Evolutionary conservation across 2,113 vertebrate species (phyloP).

Genomic region (Cavia porcellus): DNA sequence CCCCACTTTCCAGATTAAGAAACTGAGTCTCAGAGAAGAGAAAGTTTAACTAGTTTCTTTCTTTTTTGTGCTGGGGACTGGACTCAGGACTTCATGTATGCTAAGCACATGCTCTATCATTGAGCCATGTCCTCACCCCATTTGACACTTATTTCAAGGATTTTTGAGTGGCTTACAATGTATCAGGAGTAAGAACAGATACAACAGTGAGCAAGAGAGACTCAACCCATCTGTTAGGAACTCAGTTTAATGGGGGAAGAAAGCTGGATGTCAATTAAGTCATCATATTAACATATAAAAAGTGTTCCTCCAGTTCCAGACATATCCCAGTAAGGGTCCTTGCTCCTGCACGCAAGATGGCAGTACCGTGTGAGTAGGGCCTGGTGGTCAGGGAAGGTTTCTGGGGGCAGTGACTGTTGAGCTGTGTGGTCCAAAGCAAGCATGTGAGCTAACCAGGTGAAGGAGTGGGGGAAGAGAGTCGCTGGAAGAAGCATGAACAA

Average conservation of each 20-base stretch:
- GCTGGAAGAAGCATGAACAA: neutral
- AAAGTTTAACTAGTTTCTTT: neutral
- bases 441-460: neutral
- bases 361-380: neutral
- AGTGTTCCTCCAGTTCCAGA: neutral
- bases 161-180: neutral
- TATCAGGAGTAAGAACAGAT: neutral
- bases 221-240: neutral
- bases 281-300: neutral
- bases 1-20: conserved; percentile 25
- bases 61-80: neutral
- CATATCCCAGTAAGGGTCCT: neutral
- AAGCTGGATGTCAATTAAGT: neutral
- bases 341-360: neutral
- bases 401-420: conserved; percentile 10
- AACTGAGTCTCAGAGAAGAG: conserved; percentile 30
- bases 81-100: neutral
- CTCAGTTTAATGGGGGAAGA: neutral
- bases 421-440: neutral
- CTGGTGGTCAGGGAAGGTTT: neutral
- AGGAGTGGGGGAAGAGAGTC: neutral
- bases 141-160: neutral
- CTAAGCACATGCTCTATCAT: neutral
- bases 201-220: neutral
- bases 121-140: neutral